phyloP scores from a whole-genome alignment of 1,140 invertebrate genomes.

The Ylistrum balloti region DNA sequence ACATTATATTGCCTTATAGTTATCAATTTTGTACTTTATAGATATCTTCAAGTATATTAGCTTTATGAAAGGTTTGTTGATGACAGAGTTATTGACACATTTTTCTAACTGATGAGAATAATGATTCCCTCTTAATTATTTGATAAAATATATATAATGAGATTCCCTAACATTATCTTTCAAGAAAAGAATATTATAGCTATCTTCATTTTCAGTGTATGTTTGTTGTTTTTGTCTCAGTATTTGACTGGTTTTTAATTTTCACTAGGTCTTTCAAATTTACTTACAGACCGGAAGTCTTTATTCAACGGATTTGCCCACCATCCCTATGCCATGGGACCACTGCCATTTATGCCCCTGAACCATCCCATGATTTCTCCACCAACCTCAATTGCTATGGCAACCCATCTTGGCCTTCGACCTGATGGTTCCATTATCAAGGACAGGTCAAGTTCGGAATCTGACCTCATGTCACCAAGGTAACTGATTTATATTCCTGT shows the following conservation, averaged over 20 bases:
- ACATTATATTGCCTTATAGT: background rate
- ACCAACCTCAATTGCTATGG: constrained; percentile 90
- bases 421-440: constrained; percentile 89
- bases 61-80: background rate
- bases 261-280: constrained; percentile 35
- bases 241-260: background rate
- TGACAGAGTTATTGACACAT: background rate
- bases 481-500: background rate
- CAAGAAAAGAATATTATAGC: no score
- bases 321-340: constrained; percentile 91
- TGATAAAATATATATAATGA: background rate
- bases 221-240: no score
- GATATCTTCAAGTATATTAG: background rate
- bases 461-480: constrained; percentile 91
- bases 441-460: constrained; percentile 87
- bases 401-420: constrained; percentile 87
- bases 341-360: constrained; percentile 87
- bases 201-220: no score
- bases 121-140: background rate
- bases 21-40: background rate
- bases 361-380: constrained; percentile 86
- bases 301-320: constrained; percentile 97
- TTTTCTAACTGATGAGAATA: background rate
- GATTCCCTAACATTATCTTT: no score
- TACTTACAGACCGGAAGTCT: constrained; percentile 89